Conservation (phyloP, 2,797 vertebrate genomes). For the Scolopax rusticola region DNA sequence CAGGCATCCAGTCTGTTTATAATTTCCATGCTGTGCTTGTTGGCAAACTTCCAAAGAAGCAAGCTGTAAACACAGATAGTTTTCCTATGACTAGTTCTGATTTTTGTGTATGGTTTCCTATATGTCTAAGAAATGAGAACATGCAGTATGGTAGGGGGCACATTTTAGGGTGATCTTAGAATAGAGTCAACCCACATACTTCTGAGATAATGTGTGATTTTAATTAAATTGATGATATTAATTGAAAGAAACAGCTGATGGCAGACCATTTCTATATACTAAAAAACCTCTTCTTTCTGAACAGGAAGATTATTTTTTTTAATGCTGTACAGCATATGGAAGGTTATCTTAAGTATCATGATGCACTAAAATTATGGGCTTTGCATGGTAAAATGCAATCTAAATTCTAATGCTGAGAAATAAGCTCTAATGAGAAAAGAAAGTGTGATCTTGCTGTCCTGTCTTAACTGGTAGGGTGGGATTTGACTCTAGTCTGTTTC, state of each 20-base stretch:
- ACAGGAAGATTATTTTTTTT: background rate
- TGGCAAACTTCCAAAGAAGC: conserved; percentile 20
- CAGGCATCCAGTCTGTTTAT: conserved; percentile 38
- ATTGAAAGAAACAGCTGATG: background rate
- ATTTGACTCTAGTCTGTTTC: background rate
- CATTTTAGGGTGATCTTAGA: background rate
- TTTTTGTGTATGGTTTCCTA: background rate
- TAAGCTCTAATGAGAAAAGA: background rate
- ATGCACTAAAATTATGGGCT: background rate
- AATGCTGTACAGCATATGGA: background rate
- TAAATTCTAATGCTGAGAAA: background rate
- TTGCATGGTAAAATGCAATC: background rate
- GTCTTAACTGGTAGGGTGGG: background rate
- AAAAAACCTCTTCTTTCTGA: background rate
- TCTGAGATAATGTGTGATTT: background rate
- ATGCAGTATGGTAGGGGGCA: background rate
- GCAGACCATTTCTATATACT: background rate
- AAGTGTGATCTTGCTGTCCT: background rate
- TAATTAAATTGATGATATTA: background rate
- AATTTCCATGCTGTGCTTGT: background rate
- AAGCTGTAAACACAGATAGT: conserved; percentile 50
- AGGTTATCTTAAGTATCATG: background rate
- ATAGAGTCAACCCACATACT: background rate
- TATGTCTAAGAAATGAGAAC: background rate
- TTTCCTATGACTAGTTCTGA: conserved; percentile 32